Evolutionary conservation across 2,113 vertebrate species (phyloP), one percentile per base, ranked within the genome.

Genomic region (Columba janthina): DNA sequence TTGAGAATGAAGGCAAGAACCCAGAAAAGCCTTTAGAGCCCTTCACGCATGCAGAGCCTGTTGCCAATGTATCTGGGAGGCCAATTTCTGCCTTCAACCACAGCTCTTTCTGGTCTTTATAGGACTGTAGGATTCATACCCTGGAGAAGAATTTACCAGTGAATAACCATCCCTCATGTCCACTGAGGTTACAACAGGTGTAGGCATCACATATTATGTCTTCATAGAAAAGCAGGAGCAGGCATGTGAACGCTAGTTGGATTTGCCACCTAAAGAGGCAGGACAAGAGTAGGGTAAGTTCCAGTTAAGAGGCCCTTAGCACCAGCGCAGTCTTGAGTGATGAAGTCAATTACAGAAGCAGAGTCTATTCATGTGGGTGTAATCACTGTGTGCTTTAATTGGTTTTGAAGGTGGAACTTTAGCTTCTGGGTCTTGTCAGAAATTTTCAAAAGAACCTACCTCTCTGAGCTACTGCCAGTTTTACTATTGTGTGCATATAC

Each of bases 401-500:
- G 4, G 15, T 78, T 96, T 79, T 65, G 65, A 89, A 94, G 66
- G 70, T 54, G 57, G 50, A 89, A 90, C 69, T 88, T 90, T 7
- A 87, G 51, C 75, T 94, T 79, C 53, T 60, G 67, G 65, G 70
- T 96, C 86, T 94, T 6, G 4, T 53, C 3, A 15, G 62, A 92
- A 89, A 91, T 89, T 85, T 96, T 95, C 72, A 65, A 61, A 70
- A 89, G 85, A 86, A 21, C n/a, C 53, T 72, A 25, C 38, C 15
- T 67, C 46, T 92, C 69, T 81, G 70, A 91, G 88, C 80, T 92
- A 22, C 65, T 89, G 76, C 65, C 42, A n/a, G 50, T 44, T 86
- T 83, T 75, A 44, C 90, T 90, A 67, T 92, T 97, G 88, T 91
- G 36, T 94, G 73, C 51, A 40, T 67, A 57, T 56, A 93, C 54